Conservation (phyloP, 2,888 invertebrate genomes). For the Osmoderma eremita region DNA sequence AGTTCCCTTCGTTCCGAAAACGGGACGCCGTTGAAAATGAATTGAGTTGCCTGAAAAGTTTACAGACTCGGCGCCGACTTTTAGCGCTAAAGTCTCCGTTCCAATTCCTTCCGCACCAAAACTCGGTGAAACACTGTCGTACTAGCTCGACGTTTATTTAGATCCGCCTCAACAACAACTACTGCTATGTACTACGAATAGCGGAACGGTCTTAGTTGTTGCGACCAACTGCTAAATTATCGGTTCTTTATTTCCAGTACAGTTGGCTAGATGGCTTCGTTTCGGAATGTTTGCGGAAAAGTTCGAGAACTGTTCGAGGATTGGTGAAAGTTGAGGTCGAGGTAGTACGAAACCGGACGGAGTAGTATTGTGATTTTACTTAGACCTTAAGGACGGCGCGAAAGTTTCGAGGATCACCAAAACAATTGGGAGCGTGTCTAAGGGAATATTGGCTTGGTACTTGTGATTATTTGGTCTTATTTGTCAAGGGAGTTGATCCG, state of each 20-base stretch:
- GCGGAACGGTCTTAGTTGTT: too few relatives aligned
- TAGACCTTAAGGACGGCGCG: too few relatives aligned
- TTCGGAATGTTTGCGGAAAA: conserved; percentile 15
- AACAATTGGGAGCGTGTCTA: too few relatives aligned
- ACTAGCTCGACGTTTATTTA: conserved; percentile 48
- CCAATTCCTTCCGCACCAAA: conserved; percentile 46
- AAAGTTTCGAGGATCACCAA: too few relatives aligned
- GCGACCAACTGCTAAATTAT: conserved; percentile 24
- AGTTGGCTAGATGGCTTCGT: neutral
- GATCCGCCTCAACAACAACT: conserved; percentile 37
- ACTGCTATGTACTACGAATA: neutral
- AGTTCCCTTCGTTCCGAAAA: conserved; percentile 1
- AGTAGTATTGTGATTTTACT: neutral
- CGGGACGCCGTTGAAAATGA: conserved; percentile 45
- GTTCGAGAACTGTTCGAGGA: neutral
- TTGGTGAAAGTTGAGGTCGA: neutral
- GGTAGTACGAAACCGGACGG: neutral
- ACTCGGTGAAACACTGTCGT: conserved; percentile 48
- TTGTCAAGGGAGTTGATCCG: too few relatives aligned
- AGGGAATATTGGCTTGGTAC: too few relatives aligned
- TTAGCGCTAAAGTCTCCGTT: conserved; percentile 51
- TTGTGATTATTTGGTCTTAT: too few relatives aligned
- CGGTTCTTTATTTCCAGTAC: conserved; percentile 30
- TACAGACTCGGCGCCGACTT: conserved; percentile 54
- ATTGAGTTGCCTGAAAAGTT: conserved; percentile 54